These are phyloP conservation scores for Lasioglossum pauxillum DNA, from an alignment of 2,888 invertebrate species.

Conservation along the genomic window DNA sequence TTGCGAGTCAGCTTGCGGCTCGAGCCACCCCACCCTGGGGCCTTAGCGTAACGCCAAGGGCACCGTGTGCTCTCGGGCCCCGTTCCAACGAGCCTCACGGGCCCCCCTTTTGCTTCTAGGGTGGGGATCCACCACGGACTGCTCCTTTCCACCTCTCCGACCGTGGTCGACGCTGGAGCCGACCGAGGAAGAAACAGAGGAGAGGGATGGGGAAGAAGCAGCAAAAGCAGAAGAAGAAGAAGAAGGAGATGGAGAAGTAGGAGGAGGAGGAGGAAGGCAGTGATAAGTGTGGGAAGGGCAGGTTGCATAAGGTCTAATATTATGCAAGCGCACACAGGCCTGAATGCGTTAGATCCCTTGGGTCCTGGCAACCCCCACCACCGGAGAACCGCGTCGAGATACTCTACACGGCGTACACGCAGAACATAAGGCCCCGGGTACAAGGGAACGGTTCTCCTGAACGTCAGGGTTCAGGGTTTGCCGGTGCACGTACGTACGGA, in stretches of 20 bases:
- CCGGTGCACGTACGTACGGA: conserved; percentile 66
- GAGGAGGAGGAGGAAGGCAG: conserved; percentile 75
- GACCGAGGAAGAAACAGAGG: conserved; percentile 18
- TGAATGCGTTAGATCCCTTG: conserved; percentile 81
- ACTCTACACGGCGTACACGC: conserved; percentile 75
- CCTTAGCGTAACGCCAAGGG: conserved; percentile 74
- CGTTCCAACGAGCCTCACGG: conserved; percentile 61
- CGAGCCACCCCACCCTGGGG: conserved; percentile 75
- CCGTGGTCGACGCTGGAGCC: neutral
- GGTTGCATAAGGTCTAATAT: conserved; percentile 83
- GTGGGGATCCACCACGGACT: conserved; percentile 64
- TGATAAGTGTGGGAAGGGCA: conserved; percentile 85
- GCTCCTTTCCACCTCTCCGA: conserved; percentile 54
- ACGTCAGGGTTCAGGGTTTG: conserved; percentile 68
- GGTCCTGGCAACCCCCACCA: conserved; percentile 47
- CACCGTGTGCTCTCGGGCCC: conserved; percentile 62
- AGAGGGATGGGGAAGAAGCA: conserved; percentile 30
- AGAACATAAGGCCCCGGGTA: conserved; percentile 74
- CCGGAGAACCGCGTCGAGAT: conserved; percentile 24
- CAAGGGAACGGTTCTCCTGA: conserved; percentile 73
- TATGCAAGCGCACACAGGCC: conserved; percentile 80
- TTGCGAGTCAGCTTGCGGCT: conserved; percentile 32
- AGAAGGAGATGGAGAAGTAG: conserved; percentile 51
- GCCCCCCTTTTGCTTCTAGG: conserved; percentile 44
- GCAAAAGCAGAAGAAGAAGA: conserved; percentile 30